phyloP scores from a whole-genome alignment of 2,888 invertebrate genomes.

The Stenodema calcarata region DNA sequence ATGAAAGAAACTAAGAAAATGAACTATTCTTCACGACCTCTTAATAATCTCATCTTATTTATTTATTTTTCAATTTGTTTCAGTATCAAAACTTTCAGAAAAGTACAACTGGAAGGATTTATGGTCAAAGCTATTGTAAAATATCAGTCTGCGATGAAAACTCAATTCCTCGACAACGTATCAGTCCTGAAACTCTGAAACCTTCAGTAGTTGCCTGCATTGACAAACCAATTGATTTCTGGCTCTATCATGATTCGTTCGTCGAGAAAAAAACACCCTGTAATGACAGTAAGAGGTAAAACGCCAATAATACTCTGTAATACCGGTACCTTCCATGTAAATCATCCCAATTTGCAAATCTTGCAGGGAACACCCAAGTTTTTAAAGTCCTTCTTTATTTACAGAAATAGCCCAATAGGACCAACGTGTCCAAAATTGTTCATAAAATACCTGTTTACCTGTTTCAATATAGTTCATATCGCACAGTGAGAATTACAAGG shows the following conservation, averaged over 20 bases:
- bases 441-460: too few relatives aligned
- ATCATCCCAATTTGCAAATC: too few relatives aligned
- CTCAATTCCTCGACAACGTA: neutral
- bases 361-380: too few relatives aligned
- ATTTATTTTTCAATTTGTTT: neutral
- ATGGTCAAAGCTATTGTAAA: slow-evolving; percentile 18
- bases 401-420: too few relatives aligned
- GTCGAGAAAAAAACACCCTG: neutral
- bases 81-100: neutral
- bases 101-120: neutral
- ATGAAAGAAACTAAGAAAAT: too few relatives aligned
- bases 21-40: too few relatives aligned
- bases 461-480: too few relatives aligned
- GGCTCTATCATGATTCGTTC: slow-evolving; percentile 7
- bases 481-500: too few relatives aligned
- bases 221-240: slow-evolving; percentile 21
- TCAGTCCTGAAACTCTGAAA: neutral
- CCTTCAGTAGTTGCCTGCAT: neutral
- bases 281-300: neutral
- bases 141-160: neutral
- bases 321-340: too few relatives aligned
- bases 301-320: neutral
- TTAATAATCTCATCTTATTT: too few relatives aligned
- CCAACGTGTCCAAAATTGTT: too few relatives aligned
- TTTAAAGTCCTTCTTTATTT: too few relatives aligned